Evolutionary conservation across 2,113 vertebrate species (phyloP).

Genomic region (Datnioides undecimradiatus): DNA sequence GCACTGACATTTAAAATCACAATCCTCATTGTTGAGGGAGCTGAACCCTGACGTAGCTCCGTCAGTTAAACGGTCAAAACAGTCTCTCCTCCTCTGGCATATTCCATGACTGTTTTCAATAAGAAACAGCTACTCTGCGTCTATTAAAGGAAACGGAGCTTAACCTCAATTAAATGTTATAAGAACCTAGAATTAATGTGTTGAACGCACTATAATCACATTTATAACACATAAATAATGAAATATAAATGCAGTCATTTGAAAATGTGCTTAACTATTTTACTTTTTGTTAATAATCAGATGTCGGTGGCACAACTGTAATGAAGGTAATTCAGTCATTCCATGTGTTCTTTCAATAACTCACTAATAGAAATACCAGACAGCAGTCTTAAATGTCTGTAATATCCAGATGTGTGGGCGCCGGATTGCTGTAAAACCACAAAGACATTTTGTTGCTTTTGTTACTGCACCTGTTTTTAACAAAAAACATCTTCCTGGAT

Average conservation of each 20-base stretch:
- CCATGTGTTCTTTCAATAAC: background rate
- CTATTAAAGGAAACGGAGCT: background rate
- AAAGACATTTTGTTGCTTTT: background rate
- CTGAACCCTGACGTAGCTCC: conserved; percentile 51
- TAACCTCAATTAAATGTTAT: background rate
- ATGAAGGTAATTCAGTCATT: background rate
- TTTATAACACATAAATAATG: background rate
- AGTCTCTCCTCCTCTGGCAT: conserved; percentile 12
- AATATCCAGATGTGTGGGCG: background rate
- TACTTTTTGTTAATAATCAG: background rate
- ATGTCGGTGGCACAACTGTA: background rate
- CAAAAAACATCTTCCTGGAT: background rate
- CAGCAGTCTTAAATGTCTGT: conserved; percentile 10
- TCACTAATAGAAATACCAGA: background rate
- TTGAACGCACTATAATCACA: background rate
- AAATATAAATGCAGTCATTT: background rate
- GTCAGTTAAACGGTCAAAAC: conserved; percentile 44
- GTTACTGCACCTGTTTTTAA: background rate
- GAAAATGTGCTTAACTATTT: background rate
- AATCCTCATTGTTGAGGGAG: conserved; percentile 60
- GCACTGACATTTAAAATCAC: conserved; percentile 73
- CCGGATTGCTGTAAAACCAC: background rate
- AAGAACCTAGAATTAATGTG: background rate
- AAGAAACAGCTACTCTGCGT: background rate
- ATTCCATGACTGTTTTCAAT: conserved; percentile 11